Evolutionary conservation across 2,113 vertebrate species (phyloP).

Genomic region (Proteles cristata): DNA sequence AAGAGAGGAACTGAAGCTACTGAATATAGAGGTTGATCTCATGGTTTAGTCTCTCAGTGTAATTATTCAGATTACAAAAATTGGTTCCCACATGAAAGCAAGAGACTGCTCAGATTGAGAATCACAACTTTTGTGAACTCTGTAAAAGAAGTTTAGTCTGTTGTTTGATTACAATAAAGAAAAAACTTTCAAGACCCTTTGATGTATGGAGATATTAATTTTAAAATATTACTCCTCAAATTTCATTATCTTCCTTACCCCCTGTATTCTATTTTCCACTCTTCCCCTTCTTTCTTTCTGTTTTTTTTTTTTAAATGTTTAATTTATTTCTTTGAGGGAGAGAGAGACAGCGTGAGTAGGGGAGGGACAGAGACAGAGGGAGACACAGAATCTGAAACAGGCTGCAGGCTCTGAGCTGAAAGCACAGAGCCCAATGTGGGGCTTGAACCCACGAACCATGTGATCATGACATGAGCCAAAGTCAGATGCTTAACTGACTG

Average conservation of each 20-base stretch:
- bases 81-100: not conserved
- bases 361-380: too few species aligned
- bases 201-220: not conserved
- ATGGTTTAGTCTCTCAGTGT: not conserved
- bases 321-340: too few species aligned
- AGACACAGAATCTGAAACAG: too few species aligned
- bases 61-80: not conserved
- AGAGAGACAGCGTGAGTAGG: too few species aligned
- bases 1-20: not conserved
- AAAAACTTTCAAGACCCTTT: not conserved
- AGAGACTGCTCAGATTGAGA: not conserved
- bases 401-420: too few species aligned
- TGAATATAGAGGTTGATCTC: not conserved
- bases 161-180: not conserved
- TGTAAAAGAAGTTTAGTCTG: not conserved
- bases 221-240: not conserved
- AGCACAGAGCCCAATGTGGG: too few species aligned
- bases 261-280: not conserved
- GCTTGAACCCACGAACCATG: too few species aligned
- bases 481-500: too few species aligned
- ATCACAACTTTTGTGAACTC: not conserved
- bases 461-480: too few species aligned
- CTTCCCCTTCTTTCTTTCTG: too few species aligned
- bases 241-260: not conserved
- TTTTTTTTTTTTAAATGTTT: too few species aligned